Conservation (phyloP, 2,888 invertebrate species). For the Phyllotreta striolata region DNA sequence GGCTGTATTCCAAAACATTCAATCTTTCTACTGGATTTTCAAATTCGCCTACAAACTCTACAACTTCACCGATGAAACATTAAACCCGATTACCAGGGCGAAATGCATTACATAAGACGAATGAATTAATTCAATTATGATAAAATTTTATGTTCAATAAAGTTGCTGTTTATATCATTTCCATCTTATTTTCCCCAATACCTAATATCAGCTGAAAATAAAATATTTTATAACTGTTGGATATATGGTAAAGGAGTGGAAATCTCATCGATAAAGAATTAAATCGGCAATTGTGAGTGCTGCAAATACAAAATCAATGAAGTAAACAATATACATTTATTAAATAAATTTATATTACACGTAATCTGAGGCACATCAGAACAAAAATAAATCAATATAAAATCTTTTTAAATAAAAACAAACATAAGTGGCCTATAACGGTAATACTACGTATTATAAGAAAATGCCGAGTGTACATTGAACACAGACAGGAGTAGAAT, state of each 20-base stretch:
- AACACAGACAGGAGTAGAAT: slow-evolving; percentile 18
- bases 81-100: too few species aligned
- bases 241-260: too few species aligned
- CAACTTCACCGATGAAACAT: too few species aligned
- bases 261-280: neutral
- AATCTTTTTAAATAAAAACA: slow-evolving; percentile 35
- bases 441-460: slow-evolving; percentile 37
- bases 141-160: too few species aligned
- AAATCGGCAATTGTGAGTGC: neutral
- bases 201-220: too few species aligned
- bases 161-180: too few species aligned
- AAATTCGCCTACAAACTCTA: neutral
- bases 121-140: too few species aligned
- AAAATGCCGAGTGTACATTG: slow-evolving; percentile 25
- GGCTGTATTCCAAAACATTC: too few species aligned
- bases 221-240: too few species aligned
- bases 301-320: neutral
- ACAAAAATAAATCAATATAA: slow-evolving; percentile 48
- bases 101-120: too few species aligned
- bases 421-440: slow-evolving; percentile 38
- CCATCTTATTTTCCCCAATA: neutral
- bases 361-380: slow-evolving; percentile 52
- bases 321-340: slow-evolving; percentile 38
- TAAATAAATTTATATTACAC: slow-evolving; percentile 51
- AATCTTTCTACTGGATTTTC: neutral